Evolutionary conservation across 2,797 vertebrate species (phyloP).

Genomic region (Pelobates cultripes): DNA sequence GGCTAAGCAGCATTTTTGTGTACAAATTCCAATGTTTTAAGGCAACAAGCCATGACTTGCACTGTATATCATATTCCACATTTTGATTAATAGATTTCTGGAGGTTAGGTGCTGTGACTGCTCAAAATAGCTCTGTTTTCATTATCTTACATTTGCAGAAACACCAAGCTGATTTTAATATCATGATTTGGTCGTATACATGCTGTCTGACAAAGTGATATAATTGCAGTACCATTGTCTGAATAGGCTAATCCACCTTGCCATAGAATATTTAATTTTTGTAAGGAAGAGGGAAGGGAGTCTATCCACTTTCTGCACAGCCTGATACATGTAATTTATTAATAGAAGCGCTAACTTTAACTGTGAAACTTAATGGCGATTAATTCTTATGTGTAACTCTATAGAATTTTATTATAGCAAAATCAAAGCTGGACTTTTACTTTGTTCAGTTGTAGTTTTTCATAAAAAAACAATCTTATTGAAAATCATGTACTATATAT

Average conservation of each 20-base stretch:
- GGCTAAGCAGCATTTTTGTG: constrained; percentile 29
- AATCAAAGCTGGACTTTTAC: too few relatives aligned
- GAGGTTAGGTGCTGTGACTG: constrained; percentile 10
- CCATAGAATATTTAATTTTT: too few relatives aligned
- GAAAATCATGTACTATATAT: too few relatives aligned
- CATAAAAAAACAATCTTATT: too few relatives aligned
- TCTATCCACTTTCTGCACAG: too few relatives aligned
- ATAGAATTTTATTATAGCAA: too few relatives aligned
- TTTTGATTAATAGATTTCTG: constrained; percentile 31
- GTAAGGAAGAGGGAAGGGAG: too few relatives aligned
- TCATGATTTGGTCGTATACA: neutral
- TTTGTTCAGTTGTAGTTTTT: too few relatives aligned
- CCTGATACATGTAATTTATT: too few relatives aligned
- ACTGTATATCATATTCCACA: constrained; percentile 2
- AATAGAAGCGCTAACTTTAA: too few relatives aligned
- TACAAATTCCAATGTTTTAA: constrained; percentile 6
- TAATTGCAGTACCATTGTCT: constrained; percentile 13
- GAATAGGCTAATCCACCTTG: constrained; percentile 10
- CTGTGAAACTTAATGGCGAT: too few relatives aligned
- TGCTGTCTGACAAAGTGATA: constrained; percentile 20
- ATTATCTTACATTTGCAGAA: constrained; percentile 38
- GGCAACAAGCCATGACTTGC: constrained; percentile 22
- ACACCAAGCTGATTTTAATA: neutral
- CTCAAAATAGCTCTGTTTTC: constrained; percentile 19
- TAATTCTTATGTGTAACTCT: too few relatives aligned